Evolutionary conservation across 2,797 vertebrate genomes (phyloP).

Genomic region (Anniella stebbinsi): DNA sequence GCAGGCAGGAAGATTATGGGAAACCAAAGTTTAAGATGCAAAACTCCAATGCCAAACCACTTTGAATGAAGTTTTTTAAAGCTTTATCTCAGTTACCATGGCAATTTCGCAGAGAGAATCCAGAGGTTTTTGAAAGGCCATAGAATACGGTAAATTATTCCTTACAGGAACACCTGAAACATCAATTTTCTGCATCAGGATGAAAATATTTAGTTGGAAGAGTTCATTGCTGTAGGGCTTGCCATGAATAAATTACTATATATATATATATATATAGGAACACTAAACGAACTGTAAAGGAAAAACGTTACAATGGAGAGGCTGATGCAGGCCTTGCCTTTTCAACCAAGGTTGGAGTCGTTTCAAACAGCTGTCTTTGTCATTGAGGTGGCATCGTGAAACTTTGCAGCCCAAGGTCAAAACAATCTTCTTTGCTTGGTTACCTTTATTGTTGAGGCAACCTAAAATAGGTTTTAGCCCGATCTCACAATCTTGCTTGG

Average conservation of each 20-base stretch:
- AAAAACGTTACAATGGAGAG: not conserved
- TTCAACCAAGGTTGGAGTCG: constrained; percentile 36
- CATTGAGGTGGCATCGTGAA: constrained; percentile 5
- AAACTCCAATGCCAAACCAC: constrained; percentile 31
- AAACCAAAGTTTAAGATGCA: constrained; percentile 43
- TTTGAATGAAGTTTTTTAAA: constrained; percentile 24
- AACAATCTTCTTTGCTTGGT: constrained; percentile 41
- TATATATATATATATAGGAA: constrained; percentile 34
- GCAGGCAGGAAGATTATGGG: constrained; percentile 12
- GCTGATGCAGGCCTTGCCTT: constrained; percentile 41
- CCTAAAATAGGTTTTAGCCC: too few relatives aligned
- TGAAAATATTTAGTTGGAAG: constrained; percentile 21
- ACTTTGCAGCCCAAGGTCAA: constrained; percentile 30
- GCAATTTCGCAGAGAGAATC: constrained; percentile 46
- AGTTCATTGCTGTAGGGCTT: constrained; percentile 14
- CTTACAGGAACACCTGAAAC: constrained; percentile 35
- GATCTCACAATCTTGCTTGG: too few relatives aligned
- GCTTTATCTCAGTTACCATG: constrained; percentile 53
- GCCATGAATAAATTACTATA: constrained; percentile 15
- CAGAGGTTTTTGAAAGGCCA: constrained; percentile 53
- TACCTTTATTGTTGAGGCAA: too few relatives aligned
- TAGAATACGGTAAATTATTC: constrained; percentile 39
- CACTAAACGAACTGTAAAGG: not conserved
- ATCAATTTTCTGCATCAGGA: constrained; percentile 44
- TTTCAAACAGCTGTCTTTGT: not conserved